Percentiles rank a stretch among this genome's conserved stretches.
These are phyloP conservation scores for Latrodectus geometricus DNA, from an alignment of 1,140 invertebrate genomes.

Conservation along the genomic window DNA sequence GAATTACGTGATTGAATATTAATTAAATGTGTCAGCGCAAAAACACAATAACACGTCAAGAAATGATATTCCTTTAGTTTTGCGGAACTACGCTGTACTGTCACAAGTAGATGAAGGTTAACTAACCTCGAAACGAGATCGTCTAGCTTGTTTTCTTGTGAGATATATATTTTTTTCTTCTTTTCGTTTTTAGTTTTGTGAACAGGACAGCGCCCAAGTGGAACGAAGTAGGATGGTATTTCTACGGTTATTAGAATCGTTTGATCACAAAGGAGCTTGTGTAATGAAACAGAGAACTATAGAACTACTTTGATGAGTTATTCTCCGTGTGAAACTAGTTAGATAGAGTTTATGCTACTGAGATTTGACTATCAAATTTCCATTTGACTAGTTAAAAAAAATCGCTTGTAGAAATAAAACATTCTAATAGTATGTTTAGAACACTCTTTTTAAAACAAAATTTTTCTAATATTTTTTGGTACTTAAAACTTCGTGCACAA, in stretches of 20 bases:
- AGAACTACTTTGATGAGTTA: not conserved
- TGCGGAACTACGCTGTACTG: slow-evolving; percentile 44
- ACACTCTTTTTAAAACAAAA: too few species aligned
- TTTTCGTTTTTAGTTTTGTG: not conserved
- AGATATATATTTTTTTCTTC: slow-evolving; percentile 30
- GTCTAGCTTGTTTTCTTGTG: slow-evolving; percentile 39
- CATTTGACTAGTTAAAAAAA: not conserved
- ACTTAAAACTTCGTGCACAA: too few species aligned
- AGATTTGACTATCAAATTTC: not conserved
- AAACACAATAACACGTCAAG: not conserved
- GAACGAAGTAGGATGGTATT: slow-evolving; percentile 34
- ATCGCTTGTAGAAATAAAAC: not conserved
- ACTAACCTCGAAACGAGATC: slow-evolving; percentile 51
- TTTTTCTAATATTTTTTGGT: too few species aligned
- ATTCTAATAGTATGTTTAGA: too few species aligned
- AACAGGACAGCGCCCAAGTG: slow-evolving; percentile 18
- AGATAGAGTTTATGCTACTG: not conserved
- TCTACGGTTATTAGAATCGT: slow-evolving; percentile 25
- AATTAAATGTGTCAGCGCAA: too few species aligned
- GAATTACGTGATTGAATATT: too few species aligned
- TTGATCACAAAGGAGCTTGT: slow-evolving; percentile 16
- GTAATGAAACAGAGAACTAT: not conserved
- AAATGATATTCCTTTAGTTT: not conserved
- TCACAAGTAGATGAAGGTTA: slow-evolving; percentile 44
- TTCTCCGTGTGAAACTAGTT: not conserved